Evolutionary conservation across 1,140 invertebrate genomes (phyloP).

Genomic region (Zeugodacus cucurbitae): DNA sequence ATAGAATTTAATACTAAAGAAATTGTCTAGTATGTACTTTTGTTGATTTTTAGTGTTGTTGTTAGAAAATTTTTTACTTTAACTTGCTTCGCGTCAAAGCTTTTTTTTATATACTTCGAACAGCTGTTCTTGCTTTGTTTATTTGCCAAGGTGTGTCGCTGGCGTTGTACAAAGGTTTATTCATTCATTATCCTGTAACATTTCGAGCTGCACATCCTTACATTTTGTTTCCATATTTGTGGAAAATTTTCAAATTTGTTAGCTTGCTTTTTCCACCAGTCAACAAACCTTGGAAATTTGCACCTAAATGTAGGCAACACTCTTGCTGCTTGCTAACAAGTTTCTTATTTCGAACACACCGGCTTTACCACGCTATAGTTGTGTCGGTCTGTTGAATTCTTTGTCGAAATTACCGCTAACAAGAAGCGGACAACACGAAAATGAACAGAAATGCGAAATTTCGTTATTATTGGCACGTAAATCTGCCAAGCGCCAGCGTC

Average conservation of each 20-base stretch:
- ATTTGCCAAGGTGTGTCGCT: no score
- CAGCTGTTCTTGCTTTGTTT: neutral
- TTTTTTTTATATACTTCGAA: neutral
- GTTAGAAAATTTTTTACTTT: no score
- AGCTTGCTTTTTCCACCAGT: neutral
- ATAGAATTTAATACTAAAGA: no score
- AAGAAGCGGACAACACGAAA: conserved; percentile 3
- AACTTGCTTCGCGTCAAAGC: no score
- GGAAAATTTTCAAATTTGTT: neutral
- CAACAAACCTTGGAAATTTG: neutral
- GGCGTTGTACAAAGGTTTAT: no score
- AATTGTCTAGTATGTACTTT: no score
- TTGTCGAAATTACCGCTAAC: neutral
- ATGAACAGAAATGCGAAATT: neutral
- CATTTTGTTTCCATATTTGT: no score
- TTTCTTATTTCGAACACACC: neutral
- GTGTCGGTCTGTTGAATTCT: neutral
- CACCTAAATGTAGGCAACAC: neutral
- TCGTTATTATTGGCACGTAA: neutral
- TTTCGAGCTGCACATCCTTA: no score
- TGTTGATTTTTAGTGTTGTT: no score
- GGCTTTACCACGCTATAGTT: neutral
- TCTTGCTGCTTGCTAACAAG: neutral
- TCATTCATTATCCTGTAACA: no score
- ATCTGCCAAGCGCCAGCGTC: neutral